Conservation (phyloP, 2,113 vertebrate species). For the Phocoena sinus region DNA sequence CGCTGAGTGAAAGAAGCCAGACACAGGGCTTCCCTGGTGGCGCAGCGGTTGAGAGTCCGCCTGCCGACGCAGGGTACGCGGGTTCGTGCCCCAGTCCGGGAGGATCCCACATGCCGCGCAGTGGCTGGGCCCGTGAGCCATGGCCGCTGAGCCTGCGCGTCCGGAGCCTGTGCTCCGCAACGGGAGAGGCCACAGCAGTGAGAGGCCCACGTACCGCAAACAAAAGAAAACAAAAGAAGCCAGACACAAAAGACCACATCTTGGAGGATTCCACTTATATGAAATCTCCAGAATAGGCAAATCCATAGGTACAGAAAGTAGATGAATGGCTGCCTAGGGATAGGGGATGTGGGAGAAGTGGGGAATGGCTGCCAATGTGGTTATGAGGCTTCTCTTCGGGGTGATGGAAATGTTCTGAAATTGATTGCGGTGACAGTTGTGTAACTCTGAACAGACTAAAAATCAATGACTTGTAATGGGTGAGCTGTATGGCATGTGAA, state of each 20-base stretch:
- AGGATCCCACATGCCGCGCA: too few relatives aligned
- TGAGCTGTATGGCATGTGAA: fast-evolving
- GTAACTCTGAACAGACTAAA: neutral
- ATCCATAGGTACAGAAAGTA: neutral
- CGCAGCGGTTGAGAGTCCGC: too few relatives aligned
- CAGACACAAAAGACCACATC: fast-evolving
- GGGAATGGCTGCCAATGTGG: fast-evolving
- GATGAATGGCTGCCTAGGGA: fast-evolving
- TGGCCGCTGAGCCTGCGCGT: too few relatives aligned
- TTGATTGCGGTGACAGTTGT: fast-evolving
- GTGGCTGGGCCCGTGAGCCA: too few relatives aligned
- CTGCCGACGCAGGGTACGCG: too few relatives aligned
- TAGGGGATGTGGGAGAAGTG: fast-evolving
- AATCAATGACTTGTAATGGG: fast-evolving
- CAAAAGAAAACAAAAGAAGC: neutral
- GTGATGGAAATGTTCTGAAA: neutral
- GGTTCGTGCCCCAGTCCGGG: too few relatives aligned
- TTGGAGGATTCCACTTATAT: fast-evolving
- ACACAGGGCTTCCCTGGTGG: neutral
- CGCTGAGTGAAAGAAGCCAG: neutral
- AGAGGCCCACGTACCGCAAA: too few relatives aligned
- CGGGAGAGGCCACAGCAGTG: too few relatives aligned
- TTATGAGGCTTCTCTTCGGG: neutral
- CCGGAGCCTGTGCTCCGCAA: too few relatives aligned
- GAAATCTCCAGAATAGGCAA: neutral